Evolutionary conservation across 2,797 vertebrate species (phyloP), one percentile per base, ranked within the genome.

Genomic region (Anableps anableps): DNA sequence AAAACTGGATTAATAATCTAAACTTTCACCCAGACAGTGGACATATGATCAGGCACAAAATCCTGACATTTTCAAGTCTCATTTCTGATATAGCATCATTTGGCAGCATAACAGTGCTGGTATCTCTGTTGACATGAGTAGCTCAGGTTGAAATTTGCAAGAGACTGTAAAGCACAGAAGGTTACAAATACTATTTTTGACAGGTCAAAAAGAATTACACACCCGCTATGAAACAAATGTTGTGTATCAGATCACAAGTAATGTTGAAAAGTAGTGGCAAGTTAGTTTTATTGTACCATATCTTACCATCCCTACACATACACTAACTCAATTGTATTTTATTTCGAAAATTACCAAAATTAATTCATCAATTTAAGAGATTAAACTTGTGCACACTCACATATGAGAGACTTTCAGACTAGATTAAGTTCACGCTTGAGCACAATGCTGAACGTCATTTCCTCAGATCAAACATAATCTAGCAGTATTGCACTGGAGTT

Each of bases 391-490:
- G 47, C 47, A 45, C 50, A 47, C n/a, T 80, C 53, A 72, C 71
- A 71, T 79, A 80, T 45, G 74, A 82, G 51, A 76, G 76, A 81
- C 82, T 85, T 76, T 74, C 77, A 51, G 66, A 75, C n/a, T 74
- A 58, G 74, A 83, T 78, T 75, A 58, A 41, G 41, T 58, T 83
- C 78, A 88, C 70, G 80, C 80, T 76, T 26, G 26, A 75, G 85
- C 74, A 86, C 66, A 58, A 75, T n/a, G 34, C 21, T 50, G 43
- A 53, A 84, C 4, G 17, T 89, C 66, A 85, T 53, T 79, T 72
- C 68, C 80, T 80, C 82, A 81, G 83, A 83, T 89, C 81, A 77
- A 68, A 83, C 34, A 64, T 77, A 89, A 91, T 88, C 87, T 88
- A 45, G 21, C 48, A 53, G 36, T 50, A 78, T 72, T 78, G 13